phyloP scores from a whole-genome alignment of 2,113 vertebrate species.

The Hippocampus zosterae region DNA sequence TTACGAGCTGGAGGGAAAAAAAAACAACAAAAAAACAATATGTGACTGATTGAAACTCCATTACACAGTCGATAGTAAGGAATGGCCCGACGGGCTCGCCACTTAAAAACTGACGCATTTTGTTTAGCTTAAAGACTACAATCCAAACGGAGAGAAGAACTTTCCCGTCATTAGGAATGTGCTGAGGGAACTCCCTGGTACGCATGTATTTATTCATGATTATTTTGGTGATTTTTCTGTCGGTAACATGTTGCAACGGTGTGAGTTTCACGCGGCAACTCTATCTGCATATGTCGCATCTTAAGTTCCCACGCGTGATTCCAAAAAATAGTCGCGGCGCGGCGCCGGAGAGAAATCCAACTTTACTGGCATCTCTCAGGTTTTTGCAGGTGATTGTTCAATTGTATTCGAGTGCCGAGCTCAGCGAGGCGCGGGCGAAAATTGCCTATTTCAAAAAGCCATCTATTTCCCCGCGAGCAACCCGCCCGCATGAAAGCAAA shows the following conservation, averaged over 20 bases:
- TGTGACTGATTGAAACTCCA: not conserved
- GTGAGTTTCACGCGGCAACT: not conserved
- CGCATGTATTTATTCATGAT: not conserved
- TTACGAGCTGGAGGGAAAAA: constrained; percentile 13
- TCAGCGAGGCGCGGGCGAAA: constrained; percentile 2
- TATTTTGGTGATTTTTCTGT: not conserved
- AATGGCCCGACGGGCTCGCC: not conserved
- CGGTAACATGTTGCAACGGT: not conserved
- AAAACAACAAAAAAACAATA: not conserved
- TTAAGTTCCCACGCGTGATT: not conserved
- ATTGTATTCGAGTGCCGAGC: constrained; percentile 3
- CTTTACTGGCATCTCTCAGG: not conserved
- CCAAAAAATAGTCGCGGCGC: not conserved
- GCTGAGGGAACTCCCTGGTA: too few species aligned
- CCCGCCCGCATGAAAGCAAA: constrained; percentile 20
- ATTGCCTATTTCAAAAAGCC: constrained; percentile 5
- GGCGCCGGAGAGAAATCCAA: constrained; percentile 7
- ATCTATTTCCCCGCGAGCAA: constrained; percentile 21
- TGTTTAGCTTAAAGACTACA: too few species aligned
- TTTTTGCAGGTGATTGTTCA: constrained; percentile 12
- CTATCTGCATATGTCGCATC: not conserved
- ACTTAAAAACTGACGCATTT: not conserved
- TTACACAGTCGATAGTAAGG: not conserved
- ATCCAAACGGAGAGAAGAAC: not conserved
- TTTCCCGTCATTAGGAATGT: not conserved